A percentile compares a stretch with the other conserved stretches of the same genome.
phyloP scores from a whole-genome alignment of 2,797 vertebrate species.

The Discoglossus pictus region DNA sequence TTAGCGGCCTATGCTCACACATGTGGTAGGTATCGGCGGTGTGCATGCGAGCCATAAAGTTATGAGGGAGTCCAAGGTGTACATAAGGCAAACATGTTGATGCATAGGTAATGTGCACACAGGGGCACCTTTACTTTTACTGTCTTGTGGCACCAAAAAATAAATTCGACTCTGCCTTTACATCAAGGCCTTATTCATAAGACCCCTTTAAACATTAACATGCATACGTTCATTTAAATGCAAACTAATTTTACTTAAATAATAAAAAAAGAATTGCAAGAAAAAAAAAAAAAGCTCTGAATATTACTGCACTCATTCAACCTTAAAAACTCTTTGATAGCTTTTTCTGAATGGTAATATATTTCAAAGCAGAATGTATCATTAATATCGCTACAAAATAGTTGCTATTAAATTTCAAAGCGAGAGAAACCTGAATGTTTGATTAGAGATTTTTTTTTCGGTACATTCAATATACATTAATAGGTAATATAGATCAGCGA shows the following conservation, averaged over 20 bases:
- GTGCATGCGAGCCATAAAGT: too few relatives aligned
- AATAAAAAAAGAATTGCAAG: conserved; percentile 71
- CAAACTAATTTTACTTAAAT: conserved; percentile 55
- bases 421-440: conserved; percentile 95
- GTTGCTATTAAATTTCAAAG: conserved; percentile 98
- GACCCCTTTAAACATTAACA: too few relatives aligned
- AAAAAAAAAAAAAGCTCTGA: conserved; percentile 79
- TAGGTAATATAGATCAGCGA: conserved; percentile 71
- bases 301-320: conserved; percentile 92
- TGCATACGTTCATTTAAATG: conserved; percentile 59
- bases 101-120: too few relatives aligned
- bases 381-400: conserved; percentile 95
- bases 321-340: conserved; percentile 95
- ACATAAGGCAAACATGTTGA: too few relatives aligned
- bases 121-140: too few relatives aligned
- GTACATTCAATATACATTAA: conserved; percentile 84
- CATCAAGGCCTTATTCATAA: too few relatives aligned
- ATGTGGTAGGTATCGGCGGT: too few relatives aligned
- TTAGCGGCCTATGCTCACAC: too few relatives aligned
- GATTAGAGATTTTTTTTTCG: conserved; percentile 88
- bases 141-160: too few relatives aligned
- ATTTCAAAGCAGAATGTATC: conserved; percentile 93
- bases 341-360: conserved; percentile 86
- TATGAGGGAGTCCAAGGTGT: too few relatives aligned
- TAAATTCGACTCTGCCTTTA: too few relatives aligned